These are phyloP conservation scores for Gari tellinella DNA, from an alignment of 2,888 invertebrate species.

Conservation along the genomic window DNA sequence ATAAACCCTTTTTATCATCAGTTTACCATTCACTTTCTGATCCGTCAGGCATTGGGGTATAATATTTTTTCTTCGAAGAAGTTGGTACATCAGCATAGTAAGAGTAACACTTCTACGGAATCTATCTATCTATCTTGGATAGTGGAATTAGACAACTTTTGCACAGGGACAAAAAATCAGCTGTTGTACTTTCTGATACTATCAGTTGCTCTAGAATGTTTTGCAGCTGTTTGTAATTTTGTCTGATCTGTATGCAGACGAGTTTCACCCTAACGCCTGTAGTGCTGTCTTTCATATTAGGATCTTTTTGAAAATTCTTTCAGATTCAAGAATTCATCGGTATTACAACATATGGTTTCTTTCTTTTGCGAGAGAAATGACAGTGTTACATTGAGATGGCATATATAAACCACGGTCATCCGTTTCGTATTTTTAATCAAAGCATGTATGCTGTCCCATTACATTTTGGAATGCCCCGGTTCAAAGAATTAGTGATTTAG, in stretches of 20 bases:
- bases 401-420: constrained; percentile 24
- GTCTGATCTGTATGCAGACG: constrained; percentile 20
- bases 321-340: constrained; percentile 35
- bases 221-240: constrained; percentile 2
- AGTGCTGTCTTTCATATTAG: constrained; percentile 25
- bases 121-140: too few species aligned
- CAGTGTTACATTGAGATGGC: constrained; percentile 35
- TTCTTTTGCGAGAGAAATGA: constrained; percentile 30
- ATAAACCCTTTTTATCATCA: neutral
- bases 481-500: constrained; percentile 42
- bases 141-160: neutral
- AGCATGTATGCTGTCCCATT: constrained; percentile 42
- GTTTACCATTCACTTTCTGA: constrained; percentile 1
- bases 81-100: neutral
- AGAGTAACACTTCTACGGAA: constrained; percentile 7
- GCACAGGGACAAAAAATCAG: constrained; percentile 17
- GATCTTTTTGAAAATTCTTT: constrained; percentile 21
- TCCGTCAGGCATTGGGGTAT: neutral
- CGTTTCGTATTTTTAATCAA: constrained; percentile 38
- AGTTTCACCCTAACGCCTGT: constrained; percentile 32
- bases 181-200: constrained; percentile 5
- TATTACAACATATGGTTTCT: constrained; percentile 41
- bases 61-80: neutral
- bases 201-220: constrained; percentile 2
- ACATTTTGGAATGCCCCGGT: constrained; percentile 32